These are phyloP conservation scores for Palythoa grandiflora DNA, from an alignment of 92 coral and sea anemone genomes.

Conservation along the genomic window DNA sequence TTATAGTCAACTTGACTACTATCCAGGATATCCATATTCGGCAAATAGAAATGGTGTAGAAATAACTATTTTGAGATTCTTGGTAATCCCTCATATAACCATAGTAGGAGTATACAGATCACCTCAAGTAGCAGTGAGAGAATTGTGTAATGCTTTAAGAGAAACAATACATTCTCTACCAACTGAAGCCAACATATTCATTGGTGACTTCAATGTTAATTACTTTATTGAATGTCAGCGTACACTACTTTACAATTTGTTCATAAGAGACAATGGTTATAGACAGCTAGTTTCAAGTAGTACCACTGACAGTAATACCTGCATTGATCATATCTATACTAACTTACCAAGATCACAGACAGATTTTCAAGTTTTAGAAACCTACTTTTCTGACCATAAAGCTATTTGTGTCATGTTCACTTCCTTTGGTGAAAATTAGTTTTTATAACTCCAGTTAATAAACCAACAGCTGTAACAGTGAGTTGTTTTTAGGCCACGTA, in stretches of 20 bases:
- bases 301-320: too few relatives aligned
- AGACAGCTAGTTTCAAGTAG: too few relatives aligned
- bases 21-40: background rate
- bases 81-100: background rate
- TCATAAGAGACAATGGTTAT: too few relatives aligned
- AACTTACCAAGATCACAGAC: too few relatives aligned
- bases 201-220: too few relatives aligned
- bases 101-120: background rate
- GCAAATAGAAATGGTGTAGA: background rate
- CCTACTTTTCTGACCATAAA: too few relatives aligned
- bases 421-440: background rate
- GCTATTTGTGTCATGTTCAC: too few relatives aligned
- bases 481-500: background rate
- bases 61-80: background rate
- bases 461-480: background rate
- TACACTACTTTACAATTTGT: background rate
- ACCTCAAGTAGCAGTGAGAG: background rate
- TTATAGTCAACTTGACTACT: background rate
- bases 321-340: too few relatives aligned
- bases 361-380: too few relatives aligned
- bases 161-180: background rate
- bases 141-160: background rate
- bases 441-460: background rate
- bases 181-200: background rate
- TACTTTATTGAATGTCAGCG: background rate